A percentile compares a stretch with the other conserved stretches of the same genome.
Evolutionary conservation across 1,140 invertebrate genomes (phyloP).

Genomic region (Psix sp.): DNA sequence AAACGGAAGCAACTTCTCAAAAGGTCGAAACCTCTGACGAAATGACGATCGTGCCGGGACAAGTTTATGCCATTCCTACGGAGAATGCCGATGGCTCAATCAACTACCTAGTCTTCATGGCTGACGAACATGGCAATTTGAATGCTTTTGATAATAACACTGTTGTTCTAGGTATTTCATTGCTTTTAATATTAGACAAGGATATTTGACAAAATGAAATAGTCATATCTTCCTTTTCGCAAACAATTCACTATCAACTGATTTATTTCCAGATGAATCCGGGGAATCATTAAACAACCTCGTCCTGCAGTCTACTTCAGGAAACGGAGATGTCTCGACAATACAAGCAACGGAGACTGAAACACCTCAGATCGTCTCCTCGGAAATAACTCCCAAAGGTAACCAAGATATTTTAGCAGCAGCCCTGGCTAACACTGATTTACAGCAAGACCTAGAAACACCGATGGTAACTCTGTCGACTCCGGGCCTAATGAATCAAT

Average conservation of each 20-base stretch:
- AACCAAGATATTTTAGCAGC: constrained; percentile 86
- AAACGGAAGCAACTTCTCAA: constrained; percentile 44
- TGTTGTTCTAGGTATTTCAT: constrained; percentile 72
- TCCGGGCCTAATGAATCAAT: constrained; percentile 71
- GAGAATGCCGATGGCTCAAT: constrained; percentile 82
- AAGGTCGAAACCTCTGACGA: constrained; percentile 65
- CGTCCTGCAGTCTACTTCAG: constrained; percentile 70
- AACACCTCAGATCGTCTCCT: constrained; percentile 48
- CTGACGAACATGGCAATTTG: constrained; percentile 83
- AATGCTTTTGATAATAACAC: constrained; percentile 83
- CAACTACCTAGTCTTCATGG: constrained; percentile 80
- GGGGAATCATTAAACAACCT: constrained; percentile 73
- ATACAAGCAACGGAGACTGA: constrained; percentile 44
- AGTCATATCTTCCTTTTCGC: neutral
- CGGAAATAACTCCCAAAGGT: constrained; percentile 69
- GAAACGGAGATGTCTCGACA: constrained; percentile 67
- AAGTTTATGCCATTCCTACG: constrained; percentile 82
- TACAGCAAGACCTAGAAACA: constrained; percentile 79
- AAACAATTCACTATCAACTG: neutral
- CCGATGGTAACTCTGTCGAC: constrained; percentile 64
- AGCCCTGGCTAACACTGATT: constrained; percentile 85
- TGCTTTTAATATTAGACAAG: neutral
- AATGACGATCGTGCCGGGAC: constrained; percentile 74
- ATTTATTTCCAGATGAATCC: constrained; percentile 28
- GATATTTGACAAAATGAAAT: too few relatives aligned